These are phyloP conservation scores for Sparidentex hasta DNA, from an alignment of 2,797 vertebrate genomes.

Conservation along the genomic window DNA sequence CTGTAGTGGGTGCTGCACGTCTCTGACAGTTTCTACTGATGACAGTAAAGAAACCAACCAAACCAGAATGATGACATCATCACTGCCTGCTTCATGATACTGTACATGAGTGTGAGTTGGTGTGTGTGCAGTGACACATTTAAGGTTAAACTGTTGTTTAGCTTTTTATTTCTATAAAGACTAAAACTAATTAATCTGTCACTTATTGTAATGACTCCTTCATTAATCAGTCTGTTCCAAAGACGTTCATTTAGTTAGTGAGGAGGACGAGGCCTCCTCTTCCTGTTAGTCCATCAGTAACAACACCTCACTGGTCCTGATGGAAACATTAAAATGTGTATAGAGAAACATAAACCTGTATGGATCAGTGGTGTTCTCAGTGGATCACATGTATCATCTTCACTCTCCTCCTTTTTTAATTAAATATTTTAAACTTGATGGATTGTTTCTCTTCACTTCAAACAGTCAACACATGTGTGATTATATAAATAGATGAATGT, in stretches of 20 bases:
- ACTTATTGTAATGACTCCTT: neutral
- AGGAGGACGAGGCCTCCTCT: too few relatives aligned
- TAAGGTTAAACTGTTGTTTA: neutral
- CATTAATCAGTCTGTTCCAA: neutral
- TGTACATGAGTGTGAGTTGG: neutral
- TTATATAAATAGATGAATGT: too few relatives aligned
- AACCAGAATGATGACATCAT: too few relatives aligned
- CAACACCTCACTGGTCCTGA: too few relatives aligned
- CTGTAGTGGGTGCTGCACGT: neutral
- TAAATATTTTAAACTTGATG: slow-evolving; percentile 32
- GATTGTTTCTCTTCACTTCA: too few relatives aligned
- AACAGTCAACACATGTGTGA: too few relatives aligned
- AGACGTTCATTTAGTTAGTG: neutral
- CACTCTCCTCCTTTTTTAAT: slow-evolving; percentile 25
- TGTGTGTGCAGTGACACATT: neutral
- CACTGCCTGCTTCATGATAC: too few relatives aligned
- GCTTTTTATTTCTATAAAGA: neutral
- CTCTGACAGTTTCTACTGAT: neutral
- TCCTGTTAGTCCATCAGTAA: neutral
- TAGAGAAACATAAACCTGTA: too few relatives aligned
- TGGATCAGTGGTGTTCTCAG: too few relatives aligned
- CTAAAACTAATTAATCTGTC: neutral
- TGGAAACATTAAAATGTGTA: too few relatives aligned
- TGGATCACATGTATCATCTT: too few relatives aligned
- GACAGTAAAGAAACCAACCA: neutral